Evolutionary conservation across 2,888 invertebrate species (phyloP).

Genomic region (Mayetiola destructor): DNA sequence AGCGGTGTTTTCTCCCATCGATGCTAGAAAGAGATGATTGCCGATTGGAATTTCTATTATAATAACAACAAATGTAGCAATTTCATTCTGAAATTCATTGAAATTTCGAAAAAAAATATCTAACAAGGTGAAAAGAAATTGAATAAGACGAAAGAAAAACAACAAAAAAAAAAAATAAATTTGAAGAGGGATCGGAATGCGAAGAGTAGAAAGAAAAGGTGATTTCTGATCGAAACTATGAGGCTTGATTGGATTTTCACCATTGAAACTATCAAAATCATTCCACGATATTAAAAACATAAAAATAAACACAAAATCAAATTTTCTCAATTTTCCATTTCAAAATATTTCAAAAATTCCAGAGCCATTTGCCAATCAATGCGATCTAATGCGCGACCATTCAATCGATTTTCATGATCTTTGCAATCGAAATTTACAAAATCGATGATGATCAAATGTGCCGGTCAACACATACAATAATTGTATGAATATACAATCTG

Average conservation of each 20-base stretch:
- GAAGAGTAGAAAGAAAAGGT: not conserved
- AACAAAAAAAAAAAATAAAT: not conserved
- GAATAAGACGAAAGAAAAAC: not conserved
- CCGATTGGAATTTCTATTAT: conserved; percentile 3
- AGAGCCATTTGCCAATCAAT: too few relatives aligned
- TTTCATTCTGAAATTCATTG: conserved; percentile 8
- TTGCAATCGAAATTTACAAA: too few relatives aligned
- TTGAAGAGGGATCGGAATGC: not conserved
- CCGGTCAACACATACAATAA: not conserved
- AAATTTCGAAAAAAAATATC: not conserved
- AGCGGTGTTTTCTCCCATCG: not conserved
- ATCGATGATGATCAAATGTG: not conserved
- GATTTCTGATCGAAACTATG: too few relatives aligned
- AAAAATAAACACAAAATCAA: not conserved
- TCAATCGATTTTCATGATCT: too few relatives aligned
- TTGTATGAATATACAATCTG: not conserved
- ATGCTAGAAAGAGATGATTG: conserved; percentile 8
- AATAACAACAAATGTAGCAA: conserved; percentile 7
- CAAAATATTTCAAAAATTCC: too few relatives aligned
- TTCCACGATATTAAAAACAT: not conserved
- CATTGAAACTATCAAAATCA: too few relatives aligned
- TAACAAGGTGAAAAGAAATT: conserved; percentile 9
- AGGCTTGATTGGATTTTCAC: too few relatives aligned
- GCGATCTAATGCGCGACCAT: too few relatives aligned
- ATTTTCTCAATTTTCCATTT: not conserved